Percentiles rank a stretch among this genome's conserved stretches.
Conservation (phyloP, 2,113 vertebrate species). For the Siniperca knerii region DNA sequence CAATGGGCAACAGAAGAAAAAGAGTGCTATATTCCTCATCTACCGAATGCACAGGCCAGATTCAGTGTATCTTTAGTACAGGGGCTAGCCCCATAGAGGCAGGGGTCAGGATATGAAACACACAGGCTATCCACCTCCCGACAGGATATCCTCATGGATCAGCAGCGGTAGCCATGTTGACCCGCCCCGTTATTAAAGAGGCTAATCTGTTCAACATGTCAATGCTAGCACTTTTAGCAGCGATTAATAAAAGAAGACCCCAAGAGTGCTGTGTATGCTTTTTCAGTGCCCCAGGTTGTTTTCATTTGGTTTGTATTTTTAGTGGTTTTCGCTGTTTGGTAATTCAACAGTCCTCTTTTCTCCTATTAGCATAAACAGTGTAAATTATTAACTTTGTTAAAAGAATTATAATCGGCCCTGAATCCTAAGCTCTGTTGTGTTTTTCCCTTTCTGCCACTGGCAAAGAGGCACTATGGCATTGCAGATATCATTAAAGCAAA, state of each 20-base stretch:
- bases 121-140: slow-evolving; percentile 75
- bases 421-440: slow-evolving; percentile 60
- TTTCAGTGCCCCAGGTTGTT: slow-evolving; percentile 81
- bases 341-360: slow-evolving; percentile 78
- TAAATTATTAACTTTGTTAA: slow-evolving; percentile 85
- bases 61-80: slow-evolving; percentile 49
- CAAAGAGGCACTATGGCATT: slow-evolving; percentile 64
- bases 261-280: slow-evolving; percentile 86
- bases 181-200: slow-evolving; percentile 87
- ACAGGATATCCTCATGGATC: slow-evolving; percentile 87
- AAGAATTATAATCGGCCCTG: slow-evolving; percentile 76
- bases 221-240: slow-evolving; percentile 94
- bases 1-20: not conserved
- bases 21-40: not conserved
- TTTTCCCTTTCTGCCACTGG: slow-evolving; percentile 69
- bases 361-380: slow-evolving; percentile 78
- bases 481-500: slow-evolving; percentile 74
- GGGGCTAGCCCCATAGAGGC: slow-evolving; percentile 51
- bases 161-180: slow-evolving; percentile 85
- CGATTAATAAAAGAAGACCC: slow-evolving; percentile 94
- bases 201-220: slow-evolving; percentile 94
- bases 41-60: slow-evolving; percentile 1
- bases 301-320: slow-evolving; percentile 81
- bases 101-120: slow-evolving; percentile 76
- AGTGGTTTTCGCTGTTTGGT: slow-evolving; percentile 77